Conservation (phyloP, 2,888 invertebrate genomes). For the Timema cristinae region DNA sequence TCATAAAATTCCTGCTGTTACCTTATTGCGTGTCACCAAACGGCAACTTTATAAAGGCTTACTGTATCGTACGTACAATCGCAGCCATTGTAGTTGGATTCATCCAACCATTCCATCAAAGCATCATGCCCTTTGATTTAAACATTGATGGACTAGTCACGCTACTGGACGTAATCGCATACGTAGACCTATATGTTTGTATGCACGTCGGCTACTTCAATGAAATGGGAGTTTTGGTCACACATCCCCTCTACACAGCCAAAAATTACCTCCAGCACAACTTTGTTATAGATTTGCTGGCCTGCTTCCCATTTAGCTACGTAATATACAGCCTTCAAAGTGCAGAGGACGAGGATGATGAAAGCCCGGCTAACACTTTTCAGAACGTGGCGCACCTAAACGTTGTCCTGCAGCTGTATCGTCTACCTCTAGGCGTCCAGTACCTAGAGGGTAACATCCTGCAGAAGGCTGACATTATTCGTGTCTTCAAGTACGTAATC, state of each 20-base stretch:
- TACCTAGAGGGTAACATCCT: constrained; percentile 28
- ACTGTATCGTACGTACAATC: too few relatives aligned
- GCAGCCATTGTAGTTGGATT: too few relatives aligned
- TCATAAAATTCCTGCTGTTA: too few relatives aligned
- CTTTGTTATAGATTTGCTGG: constrained; percentile 41
- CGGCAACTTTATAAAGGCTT: too few relatives aligned
- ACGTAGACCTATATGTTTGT: constrained; percentile 51
- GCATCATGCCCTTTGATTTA: too few relatives aligned
- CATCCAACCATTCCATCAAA: too few relatives aligned
- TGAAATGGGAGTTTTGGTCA: constrained; percentile 49
- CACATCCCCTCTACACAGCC: constrained; percentile 53
- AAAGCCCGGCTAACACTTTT: constrained; percentile 35
- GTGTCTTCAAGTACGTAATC: constrained; percentile 50
- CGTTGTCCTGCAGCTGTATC: constrained; percentile 32
- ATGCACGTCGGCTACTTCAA: constrained; percentile 53
- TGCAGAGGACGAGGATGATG: neutral
- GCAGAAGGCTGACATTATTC: constrained; percentile 50
- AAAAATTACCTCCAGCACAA: too few relatives aligned
- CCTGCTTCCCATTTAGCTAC: constrained; percentile 46
- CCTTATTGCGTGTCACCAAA: too few relatives aligned
- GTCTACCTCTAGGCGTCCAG: constrained; percentile 14
- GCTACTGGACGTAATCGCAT: constrained; percentile 30
- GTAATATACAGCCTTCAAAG: constrained; percentile 36
- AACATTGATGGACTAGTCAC: too few relatives aligned
- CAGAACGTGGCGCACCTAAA: constrained; percentile 28